Evolutionary conservation across 2,113 vertebrate genomes (phyloP).

Genomic region (Labeo rohita): DNA sequence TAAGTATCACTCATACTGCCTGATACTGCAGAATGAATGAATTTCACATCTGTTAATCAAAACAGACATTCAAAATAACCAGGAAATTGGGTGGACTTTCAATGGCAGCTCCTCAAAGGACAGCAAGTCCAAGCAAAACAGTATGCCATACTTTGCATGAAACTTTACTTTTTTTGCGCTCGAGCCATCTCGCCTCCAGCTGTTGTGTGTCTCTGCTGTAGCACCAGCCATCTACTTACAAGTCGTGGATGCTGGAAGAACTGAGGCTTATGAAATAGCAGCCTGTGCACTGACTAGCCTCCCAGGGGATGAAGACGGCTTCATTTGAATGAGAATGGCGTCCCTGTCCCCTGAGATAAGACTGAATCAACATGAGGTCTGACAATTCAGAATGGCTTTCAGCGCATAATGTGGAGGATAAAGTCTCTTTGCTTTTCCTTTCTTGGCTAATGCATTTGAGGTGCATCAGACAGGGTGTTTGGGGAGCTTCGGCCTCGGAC

Average conservation of each 20-base stretch:
- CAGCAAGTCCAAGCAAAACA: constrained; percentile 38
- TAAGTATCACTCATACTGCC: constrained; percentile 1
- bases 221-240: neutral
- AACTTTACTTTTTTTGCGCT: constrained; percentile 22
- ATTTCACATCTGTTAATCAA: neutral
- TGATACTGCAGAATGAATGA: constrained; percentile 7
- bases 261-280: constrained; percentile 37
- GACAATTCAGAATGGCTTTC: constrained; percentile 48
- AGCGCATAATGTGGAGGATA: constrained; percentile 44
- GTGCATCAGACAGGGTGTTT: constrained; percentile 66
- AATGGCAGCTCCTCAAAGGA: constrained; percentile 34
- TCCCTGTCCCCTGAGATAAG: constrained; percentile 52
- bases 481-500: constrained; percentile 67
- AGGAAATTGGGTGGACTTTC: constrained; percentile 36
- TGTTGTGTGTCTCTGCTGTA: constrained; percentile 38
- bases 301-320: constrained; percentile 50
- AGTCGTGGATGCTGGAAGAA: constrained; percentile 12
- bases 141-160: constrained; percentile 26
- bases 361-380: constrained; percentile 54
- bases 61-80: constrained; percentile 19
- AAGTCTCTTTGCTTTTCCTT: constrained; percentile 53
- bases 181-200: constrained; percentile 30
- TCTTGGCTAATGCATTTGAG: constrained; percentile 61
- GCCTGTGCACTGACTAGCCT: constrained; percentile 51
- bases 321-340: constrained; percentile 59